Percentiles rank a stretch among this genome's conserved stretches.
Evolutionary conservation across 2,113 vertebrate genomes (phyloP).

Genomic region (Poicephalus meyeri): DNA sequence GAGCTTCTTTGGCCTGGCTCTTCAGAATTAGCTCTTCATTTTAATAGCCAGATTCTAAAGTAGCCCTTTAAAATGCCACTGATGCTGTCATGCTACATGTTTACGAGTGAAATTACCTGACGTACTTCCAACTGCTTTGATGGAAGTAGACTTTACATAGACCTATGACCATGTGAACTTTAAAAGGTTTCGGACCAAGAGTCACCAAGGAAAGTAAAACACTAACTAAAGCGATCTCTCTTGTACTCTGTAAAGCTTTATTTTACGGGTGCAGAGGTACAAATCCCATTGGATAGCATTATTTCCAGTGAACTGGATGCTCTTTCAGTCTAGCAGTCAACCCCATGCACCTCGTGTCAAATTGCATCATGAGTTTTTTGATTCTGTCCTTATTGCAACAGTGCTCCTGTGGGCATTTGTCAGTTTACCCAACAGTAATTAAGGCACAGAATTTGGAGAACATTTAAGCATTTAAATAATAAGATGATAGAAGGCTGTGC

Average conservation of each 20-base stretch:
- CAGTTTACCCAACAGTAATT: neutral
- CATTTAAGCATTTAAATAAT: neutral
- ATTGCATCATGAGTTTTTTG: rapidly evolving
- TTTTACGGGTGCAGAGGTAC: neutral
- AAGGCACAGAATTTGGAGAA: neutral
- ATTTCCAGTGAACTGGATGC: neutral
- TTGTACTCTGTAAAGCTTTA: neutral
- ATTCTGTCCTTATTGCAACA: neutral
- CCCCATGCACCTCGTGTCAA: neutral
- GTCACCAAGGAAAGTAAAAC: neutral
- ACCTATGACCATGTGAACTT: neutral
- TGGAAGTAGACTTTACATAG: neutral
- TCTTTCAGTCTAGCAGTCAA: neutral
- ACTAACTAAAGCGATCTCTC: neutral
- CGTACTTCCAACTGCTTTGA: neutral
- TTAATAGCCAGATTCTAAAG: neutral
- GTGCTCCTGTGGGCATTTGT: neutral
- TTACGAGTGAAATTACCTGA: neutral
- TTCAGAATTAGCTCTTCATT: neutral
- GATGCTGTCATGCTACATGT: neutral
- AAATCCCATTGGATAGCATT: neutral
- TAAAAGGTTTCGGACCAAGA: neutral
- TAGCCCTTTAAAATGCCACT: neutral
- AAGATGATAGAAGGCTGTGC: rapidly evolving
- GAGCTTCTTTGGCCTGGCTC: neutral